Base-by-base conservation (phyloP, 2,113 vertebrate species). In the Phaethornis superciliosus region DNA sequence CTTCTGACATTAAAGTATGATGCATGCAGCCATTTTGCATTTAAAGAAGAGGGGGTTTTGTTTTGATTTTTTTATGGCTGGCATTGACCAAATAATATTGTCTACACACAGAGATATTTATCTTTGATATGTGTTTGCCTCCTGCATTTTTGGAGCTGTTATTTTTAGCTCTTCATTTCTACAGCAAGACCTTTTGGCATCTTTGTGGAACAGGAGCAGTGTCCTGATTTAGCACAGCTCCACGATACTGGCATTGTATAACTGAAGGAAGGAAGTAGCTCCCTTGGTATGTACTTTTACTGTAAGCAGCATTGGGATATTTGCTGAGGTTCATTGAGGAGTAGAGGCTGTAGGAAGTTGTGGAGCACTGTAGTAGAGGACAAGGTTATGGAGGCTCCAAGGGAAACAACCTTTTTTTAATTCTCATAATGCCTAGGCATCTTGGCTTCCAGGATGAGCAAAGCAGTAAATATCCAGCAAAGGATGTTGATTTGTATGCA, bases 151-250 rank as follows among this genome's bases (percentile, higher is more conserved):
- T 93, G 83, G 68, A 72, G 71, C 59, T 67, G 70, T 67, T 97
- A 94, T 95, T 97, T 96, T 97, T 95, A 95, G 90, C 77, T 59
- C 70, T 85, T 71, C 44, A 17, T 88, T 89, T 84, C 69, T 79
- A 69, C 52, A 78, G 55, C 83, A 87, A 91, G 90, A 95, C 91
- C 94, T 96, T 94, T 95, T 91, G 96, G 94, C 85, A 94, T 82
- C 84, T 83, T 72, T 84, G 67, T 85, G 86, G 93, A 95, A 94
- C 42, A 65, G 85, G 91, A 96, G 88, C 72, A 79, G 77, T 28
- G 85, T 94, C 94, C 94, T 95, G 93, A 96, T 96, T 96, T 97
- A 96, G 94, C 88, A 63, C 74, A 81, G 82, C 65, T 83, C 91
- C 8, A 6, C 62, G 79, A 52, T 55, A 60, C 67, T 75, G 91